Conservation (phyloP, 2,113 vertebrate species). For the Heliornis fulica region DNA sequence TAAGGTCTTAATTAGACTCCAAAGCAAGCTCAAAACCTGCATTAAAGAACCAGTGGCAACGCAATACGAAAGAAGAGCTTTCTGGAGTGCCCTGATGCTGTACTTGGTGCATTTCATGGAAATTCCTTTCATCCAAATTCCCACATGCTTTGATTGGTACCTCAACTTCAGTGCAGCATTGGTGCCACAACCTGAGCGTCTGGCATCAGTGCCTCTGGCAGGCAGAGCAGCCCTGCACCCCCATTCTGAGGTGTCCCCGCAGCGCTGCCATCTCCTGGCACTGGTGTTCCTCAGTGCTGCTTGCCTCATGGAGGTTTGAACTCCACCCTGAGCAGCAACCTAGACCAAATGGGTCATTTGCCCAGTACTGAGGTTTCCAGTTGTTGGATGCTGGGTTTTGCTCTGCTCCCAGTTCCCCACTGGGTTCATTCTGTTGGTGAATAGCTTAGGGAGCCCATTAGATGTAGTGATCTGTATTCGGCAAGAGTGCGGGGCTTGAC, state of each 20-base stretch:
- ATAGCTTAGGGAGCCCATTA: neutral
- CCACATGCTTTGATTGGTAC: neutral
- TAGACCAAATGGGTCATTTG: rapidly evolving
- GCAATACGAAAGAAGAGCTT: neutral
- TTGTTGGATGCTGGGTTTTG: neutral
- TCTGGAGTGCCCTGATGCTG: neutral
- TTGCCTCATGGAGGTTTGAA: rapidly evolving
- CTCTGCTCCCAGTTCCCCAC: neutral
- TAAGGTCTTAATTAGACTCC: constrained; percentile 32
- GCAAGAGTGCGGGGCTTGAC: neutral
- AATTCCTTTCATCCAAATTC: neutral
- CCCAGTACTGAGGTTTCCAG: neutral
- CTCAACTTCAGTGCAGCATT: neutral
- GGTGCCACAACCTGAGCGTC: neutral
- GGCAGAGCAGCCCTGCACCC: neutral
- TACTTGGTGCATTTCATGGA: neutral
- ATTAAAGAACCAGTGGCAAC: neutral
- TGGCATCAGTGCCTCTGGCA: no score
- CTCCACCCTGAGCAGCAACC: neutral
- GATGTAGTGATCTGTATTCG: neutral
- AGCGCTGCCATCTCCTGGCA: neutral
- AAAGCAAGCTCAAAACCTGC: neutral
- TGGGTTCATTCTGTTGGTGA: neutral
- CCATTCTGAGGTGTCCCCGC: rapidly evolving
- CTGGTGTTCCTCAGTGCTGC: neutral